Percentiles rank a stretch among this genome's conserved stretches.
phyloP scores from a whole-genome alignment of 2,797 vertebrate genomes.

The Spondyliosoma cantharus region DNA sequence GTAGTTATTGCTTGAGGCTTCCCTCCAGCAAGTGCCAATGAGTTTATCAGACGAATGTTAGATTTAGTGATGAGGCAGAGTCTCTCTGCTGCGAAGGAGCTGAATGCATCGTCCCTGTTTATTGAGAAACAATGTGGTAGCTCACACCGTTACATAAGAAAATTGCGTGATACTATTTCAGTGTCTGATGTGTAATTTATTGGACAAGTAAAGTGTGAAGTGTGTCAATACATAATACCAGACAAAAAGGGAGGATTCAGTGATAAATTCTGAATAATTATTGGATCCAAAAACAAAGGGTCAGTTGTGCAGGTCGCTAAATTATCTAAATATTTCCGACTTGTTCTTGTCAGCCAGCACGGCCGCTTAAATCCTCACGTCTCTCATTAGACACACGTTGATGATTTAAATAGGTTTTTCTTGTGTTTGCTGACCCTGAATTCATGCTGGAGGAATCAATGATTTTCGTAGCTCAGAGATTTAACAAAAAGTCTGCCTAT shows the following conservation, averaged over 20 bases:
- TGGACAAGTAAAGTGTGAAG: no score
- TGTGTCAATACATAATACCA: neutral
- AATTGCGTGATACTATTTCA: slow-evolving; percentile 20
- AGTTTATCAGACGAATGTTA: slow-evolving; percentile 77
- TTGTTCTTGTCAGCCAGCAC: neutral
- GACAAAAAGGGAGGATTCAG: neutral
- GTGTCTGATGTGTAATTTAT: neutral
- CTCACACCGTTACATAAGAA: slow-evolving; percentile 26
- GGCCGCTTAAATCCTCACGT: neutral
- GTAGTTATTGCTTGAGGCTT: slow-evolving; percentile 75
- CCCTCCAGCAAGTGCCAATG: slow-evolving; percentile 73
- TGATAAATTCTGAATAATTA: slow-evolving; percentile 11
- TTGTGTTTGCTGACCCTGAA: neutral
- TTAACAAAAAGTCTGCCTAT: neutral
- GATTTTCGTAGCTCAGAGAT: slow-evolving; percentile 2
- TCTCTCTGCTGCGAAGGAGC: slow-evolving; percentile 43
- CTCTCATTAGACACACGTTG: neutral
- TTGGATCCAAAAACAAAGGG: slow-evolving; percentile 12
- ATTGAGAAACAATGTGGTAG: slow-evolving; percentile 40
- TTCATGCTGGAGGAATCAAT: neutral
- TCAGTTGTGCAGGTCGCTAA: neutral
- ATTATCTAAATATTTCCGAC: slow-evolving; percentile 1
- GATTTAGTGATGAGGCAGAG: slow-evolving; percentile 71
- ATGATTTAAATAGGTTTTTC: neutral
- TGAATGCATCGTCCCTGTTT: slow-evolving; percentile 45